Base-by-base conservation (phyloP, 64 coral and sea anemone species). In the Platygyra sinensis region DNA sequence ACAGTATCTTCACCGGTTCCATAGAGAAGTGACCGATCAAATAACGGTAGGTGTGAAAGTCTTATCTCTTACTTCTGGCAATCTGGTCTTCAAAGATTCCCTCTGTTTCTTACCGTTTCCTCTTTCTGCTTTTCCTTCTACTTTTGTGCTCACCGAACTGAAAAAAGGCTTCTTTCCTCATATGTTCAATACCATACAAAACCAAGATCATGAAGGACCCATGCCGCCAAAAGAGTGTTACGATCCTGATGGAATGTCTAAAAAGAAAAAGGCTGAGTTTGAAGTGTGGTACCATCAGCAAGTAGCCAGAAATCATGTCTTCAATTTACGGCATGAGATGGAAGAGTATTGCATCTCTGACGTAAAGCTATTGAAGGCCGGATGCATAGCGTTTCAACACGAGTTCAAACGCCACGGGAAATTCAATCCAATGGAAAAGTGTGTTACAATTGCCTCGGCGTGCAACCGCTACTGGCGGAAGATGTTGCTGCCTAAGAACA, bases 131-230 rank as follows among this genome's bases (percentile, higher is more conserved):
- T 94, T 94, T 15, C 63, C 81, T 3, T 18, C 52, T 2, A 73
- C 87, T 5, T 90, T 90, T 57, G 81, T 29, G 0, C 16, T 65
- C 51, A 24, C 31, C 1, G 74, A 80, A 18, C 28, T 82, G 49
- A 76, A 78, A 24, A 94, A 90, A 29, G 93, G 88, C 2, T 86
- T 52, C n/a, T 86, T 94, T 22, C 82, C 87, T 17, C 88, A 86
- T 42, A 87, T 86, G 24, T 94, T 94, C 8, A 94, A 94, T 27
- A 94, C 62, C 0, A 14, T 8, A 0, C 38, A 12, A 0, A 16
- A 94, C 19, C 75, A 82, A 75, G 13, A 32, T 0, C 90, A 94
- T 14, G 63, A 73, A 6, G 92, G 88, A 3, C 27, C 63, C 27
- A 73, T 89, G 11, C 62, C 62, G 6, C 62, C 62, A 5, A 1